Percentiles rank a stretch among this genome's conserved stretches.
Conservation (phyloP, 2,113 vertebrate species). For the Hipposideros armiger region DNA sequence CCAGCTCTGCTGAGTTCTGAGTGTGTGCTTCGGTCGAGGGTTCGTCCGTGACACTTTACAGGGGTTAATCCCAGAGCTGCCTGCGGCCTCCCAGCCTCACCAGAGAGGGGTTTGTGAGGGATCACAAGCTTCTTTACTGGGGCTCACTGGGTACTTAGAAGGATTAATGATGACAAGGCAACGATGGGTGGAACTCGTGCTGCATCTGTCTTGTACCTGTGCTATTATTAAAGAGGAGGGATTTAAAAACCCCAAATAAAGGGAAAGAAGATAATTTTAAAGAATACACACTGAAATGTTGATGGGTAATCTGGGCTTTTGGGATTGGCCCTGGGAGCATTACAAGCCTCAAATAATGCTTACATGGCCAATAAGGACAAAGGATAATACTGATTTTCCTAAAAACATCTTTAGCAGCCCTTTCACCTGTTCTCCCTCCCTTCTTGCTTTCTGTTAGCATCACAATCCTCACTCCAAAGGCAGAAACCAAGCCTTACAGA, state of each 20-base stretch:
- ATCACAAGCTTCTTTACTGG: not conserved
- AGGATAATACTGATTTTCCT: not conserved
- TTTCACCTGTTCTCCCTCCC: not conserved
- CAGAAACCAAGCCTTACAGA: not conserved
- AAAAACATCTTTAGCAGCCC: not conserved
- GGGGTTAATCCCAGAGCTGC: not conserved
- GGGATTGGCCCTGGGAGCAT: not conserved
- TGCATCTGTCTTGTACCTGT: slow-evolving; percentile 21
- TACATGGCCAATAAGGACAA: slow-evolving; percentile 17
- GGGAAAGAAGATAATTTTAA: slow-evolving; percentile 50
- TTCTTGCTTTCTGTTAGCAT: not conserved
- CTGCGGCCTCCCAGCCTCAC: not conserved
- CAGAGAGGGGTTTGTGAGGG: not conserved
- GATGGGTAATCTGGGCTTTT: slow-evolving; percentile 33
- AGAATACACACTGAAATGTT: slow-evolving; percentile 44
- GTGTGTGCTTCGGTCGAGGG: not conserved
- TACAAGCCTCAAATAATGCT: not conserved
- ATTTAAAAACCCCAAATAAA: slow-evolving; percentile 63
- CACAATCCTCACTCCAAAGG: not conserved
- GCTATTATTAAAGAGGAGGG: slow-evolving; percentile 44
- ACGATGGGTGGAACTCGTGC: not conserved
- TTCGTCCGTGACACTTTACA: not conserved
- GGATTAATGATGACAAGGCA: slow-evolving; percentile 23
- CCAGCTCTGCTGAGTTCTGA: slow-evolving; percentile 1
- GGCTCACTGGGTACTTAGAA: not conserved